Conservation (phyloP, 1,140 invertebrate genomes). For the Bombus pascuorum region DNA sequence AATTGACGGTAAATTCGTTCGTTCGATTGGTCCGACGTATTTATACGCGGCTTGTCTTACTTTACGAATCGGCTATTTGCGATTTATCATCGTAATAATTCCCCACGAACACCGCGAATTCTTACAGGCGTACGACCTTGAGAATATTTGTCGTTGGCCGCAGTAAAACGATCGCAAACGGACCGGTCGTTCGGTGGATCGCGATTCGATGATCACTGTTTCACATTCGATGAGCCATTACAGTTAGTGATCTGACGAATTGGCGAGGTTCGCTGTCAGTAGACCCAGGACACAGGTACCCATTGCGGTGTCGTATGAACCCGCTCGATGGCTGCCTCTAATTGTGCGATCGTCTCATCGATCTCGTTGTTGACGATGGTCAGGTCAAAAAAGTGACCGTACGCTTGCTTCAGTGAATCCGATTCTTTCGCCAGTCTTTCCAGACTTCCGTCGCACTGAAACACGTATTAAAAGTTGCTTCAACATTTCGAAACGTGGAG, state of each 20-base stretch:
- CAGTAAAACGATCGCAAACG: conserved; percentile 22
- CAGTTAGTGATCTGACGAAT: conserved; percentile 73
- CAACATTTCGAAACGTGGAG: no score
- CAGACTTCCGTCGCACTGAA: conserved; percentile 97
- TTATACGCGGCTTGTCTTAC: conserved; percentile 16
- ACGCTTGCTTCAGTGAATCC: conserved; percentile 96
- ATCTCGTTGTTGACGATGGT: conserved; percentile 99
- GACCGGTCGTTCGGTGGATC: conserved; percentile 53
- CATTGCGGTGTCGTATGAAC: conserved; percentile 96
- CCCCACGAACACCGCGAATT: conserved; percentile 13
- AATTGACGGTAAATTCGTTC: conserved; percentile 43
- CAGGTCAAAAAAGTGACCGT: conserved; percentile 99
- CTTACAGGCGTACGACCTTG: background rate
- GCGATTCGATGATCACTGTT: conserved; percentile 71
- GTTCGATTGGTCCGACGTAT: conserved; percentile 57
- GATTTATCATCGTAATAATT: background rate
- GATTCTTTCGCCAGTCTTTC: conserved; percentile 97
- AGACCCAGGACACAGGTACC: conserved; percentile 97
- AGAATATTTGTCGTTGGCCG: conserved; percentile 4
- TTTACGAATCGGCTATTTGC: conserved; percentile 18
- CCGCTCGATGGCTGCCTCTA: conserved; percentile 95
- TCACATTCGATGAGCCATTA: conserved; percentile 78
- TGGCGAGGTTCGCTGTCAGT: conserved; percentile 88
- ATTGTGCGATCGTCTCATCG: conserved; percentile 96
- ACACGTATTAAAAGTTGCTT: conserved; percentile 43